Evolutionary conservation across 2,797 vertebrate species (phyloP).

Genomic region (Amniataba percoides): DNA sequence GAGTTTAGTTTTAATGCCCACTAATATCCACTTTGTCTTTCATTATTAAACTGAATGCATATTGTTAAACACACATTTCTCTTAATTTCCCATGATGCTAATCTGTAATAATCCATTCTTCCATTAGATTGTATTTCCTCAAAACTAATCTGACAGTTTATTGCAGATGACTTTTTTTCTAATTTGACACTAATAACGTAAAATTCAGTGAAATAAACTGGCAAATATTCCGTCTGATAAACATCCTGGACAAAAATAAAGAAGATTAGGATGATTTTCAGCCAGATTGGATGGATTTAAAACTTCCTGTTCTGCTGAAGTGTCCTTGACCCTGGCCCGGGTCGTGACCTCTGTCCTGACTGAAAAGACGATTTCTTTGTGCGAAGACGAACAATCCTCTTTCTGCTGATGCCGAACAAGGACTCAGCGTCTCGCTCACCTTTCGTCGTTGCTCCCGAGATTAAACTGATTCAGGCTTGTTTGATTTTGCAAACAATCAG

Average conservation of each 20-base stretch:
- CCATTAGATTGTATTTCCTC: not conserved
- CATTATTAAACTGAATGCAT: not conserved
- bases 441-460: not conserved
- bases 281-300: not conserved
- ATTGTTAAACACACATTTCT: not conserved
- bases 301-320: not conserved
- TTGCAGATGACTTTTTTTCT: no score
- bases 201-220: no score
- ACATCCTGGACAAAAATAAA: no score
- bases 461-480: not conserved
- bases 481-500: not conserved
- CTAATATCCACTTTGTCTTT: no score
- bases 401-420: not conserved
- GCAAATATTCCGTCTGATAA: no score
- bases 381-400: not conserved
- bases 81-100: fast-evolving
- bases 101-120: not conserved
- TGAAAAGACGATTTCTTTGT: not conserved
- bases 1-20: not conserved
- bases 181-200: not conserved
- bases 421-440: not conserved
- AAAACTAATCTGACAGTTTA: not conserved
- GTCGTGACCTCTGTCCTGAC: constrained; percentile 3
- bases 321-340: constrained; percentile 10
- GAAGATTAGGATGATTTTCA: not conserved